Evolutionary conservation across 92 coral and sea anemone species (phyloP), one percentile per base, ranked within the genome.

Genomic region (Paramuricea clavata): DNA sequence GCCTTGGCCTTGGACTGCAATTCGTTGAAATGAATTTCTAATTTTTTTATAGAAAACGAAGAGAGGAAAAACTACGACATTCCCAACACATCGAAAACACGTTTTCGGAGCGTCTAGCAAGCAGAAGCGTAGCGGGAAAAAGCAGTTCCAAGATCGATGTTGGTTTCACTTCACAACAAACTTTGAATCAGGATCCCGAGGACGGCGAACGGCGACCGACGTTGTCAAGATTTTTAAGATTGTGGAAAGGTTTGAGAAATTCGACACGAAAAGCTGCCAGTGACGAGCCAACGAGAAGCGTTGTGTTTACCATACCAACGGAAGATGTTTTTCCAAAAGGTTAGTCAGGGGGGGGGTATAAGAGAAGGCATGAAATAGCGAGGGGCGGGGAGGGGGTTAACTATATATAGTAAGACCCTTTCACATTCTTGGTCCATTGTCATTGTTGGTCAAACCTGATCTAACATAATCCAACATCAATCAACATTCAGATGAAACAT

Each of bases 181-280:
- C 36, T 1, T 19, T 65, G 12, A 61, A 61, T 12, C 21, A 54
- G 4, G 47, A 39, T 35, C 30, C 72, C 23, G 84, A 57, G 17
- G 54, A 57, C 25, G 59, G 34, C 1, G 41, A 76, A 76, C 52
- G 84, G 9, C 36, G 72, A 39, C 70, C 50, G 35, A 79, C 72
- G 17, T 59, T 79, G 35, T 79, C 84, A 17, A 79, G 73, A 79
- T 79, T 79, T 41, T 59, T 61, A 2, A 34, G 59, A 67, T 25
- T 79, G 52, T 79, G 84, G 84, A 79, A 57, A 79, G 84, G 84
- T 17, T 59, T 79, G 17, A 59, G 84, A 41, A 79, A 57, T 13
- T 79, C 84, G 3, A 79, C 59, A 61, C 72, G 84, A 79, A 60
- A 41, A 61, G 5, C 82, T 0, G 49, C 34, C 72, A 79, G 4